Base-by-base conservation (phyloP, 64 coral and sea anemone species). In the Orbicella faveolata region DNA sequence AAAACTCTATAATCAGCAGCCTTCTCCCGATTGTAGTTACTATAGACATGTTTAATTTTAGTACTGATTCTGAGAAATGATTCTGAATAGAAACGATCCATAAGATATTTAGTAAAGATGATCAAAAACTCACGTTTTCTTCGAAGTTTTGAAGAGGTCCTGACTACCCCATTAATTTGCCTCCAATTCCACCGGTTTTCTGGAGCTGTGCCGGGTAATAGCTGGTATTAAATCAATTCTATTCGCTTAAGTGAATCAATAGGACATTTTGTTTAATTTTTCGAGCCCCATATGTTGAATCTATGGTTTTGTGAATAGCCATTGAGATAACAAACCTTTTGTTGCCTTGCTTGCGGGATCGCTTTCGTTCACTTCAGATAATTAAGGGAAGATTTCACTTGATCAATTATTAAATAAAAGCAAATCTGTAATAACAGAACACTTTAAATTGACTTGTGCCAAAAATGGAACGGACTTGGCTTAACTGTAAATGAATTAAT, bases 361-460 rank as follows among this genome's bases (percentile, higher is more conserved):
- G 20, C 3, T 80, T 30, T 25, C n/a, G 9, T 4, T 11, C 7
- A 59, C 3, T 63, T 8, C 20, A 66, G 21, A 48, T 34, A 23
- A 23, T 39, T 44, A 44, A 66, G 17, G 44, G 20, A 17, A 5
- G n/a, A 8, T 72, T 79, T 72, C 65, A 30, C 12, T 6, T 52
- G 9, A 85, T 85, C 23, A 85, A 85, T 85, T 72, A 85, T 85
- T 85, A 85, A 85, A 36, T 0, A 26, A 70, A 11, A 70, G 25
- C 20, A 25, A 53, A 21, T 21, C 21, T 59, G 55, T 14, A 14
- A 59, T 12, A 59, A 21, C 51, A 17, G 14, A 44, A 85, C n/a
- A 13, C 64, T 73, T 53, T 5, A 68, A 52, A 67, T 72, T 54
- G 25, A 25, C 18, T 20, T 18, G 9, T 54, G 36, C 62, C 52